These are phyloP conservation scores for Oceanodroma tethys DNA, from an alignment of 2,113 vertebrate species.

Conservation along the genomic window DNA sequence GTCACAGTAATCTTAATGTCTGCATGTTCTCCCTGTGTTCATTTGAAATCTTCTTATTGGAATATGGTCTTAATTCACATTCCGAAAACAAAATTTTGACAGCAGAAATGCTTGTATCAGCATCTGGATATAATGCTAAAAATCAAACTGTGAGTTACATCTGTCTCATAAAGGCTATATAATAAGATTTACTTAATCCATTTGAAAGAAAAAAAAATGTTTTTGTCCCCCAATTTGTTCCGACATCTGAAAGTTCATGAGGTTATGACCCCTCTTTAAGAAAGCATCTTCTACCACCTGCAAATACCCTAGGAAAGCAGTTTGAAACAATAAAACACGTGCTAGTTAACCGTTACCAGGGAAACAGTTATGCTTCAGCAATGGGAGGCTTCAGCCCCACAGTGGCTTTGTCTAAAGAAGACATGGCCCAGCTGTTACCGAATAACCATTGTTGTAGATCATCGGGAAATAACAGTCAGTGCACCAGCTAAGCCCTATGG, in stretches of 20 bases:
- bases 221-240: slow-evolving; percentile 86
- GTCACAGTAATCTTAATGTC: not conserved
- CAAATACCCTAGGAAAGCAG: slow-evolving; percentile 82
- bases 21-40: not conserved
- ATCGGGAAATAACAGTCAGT: slow-evolving; percentile 72
- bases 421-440: slow-evolving; percentile 81
- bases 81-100: not conserved
- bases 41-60: not conserved
- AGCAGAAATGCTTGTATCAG: slow-evolving; percentile 61
- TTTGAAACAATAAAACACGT: slow-evolving; percentile 89
- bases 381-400: slow-evolving; percentile 69
- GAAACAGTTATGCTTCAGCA: slow-evolving; percentile 83
- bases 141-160: slow-evolving; percentile 55
- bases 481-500: slow-evolving; percentile 45
- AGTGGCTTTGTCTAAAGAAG: slow-evolving; percentile 75
- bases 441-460: slow-evolving; percentile 79
- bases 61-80: not conserved
- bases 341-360: slow-evolving; percentile 85
- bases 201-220: slow-evolving; percentile 67
- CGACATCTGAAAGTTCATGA: slow-evolving; percentile 83
- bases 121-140: slow-evolving; percentile 69
- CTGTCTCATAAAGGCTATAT: slow-evolving; percentile 67
- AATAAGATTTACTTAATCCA: slow-evolving; percentile 80
- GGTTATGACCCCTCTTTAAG: slow-evolving; percentile 81
- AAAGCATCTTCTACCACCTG: slow-evolving; percentile 78